Base-by-base conservation (phyloP, 2,797 vertebrate genomes). In the Helarctos malayanus region DNA sequence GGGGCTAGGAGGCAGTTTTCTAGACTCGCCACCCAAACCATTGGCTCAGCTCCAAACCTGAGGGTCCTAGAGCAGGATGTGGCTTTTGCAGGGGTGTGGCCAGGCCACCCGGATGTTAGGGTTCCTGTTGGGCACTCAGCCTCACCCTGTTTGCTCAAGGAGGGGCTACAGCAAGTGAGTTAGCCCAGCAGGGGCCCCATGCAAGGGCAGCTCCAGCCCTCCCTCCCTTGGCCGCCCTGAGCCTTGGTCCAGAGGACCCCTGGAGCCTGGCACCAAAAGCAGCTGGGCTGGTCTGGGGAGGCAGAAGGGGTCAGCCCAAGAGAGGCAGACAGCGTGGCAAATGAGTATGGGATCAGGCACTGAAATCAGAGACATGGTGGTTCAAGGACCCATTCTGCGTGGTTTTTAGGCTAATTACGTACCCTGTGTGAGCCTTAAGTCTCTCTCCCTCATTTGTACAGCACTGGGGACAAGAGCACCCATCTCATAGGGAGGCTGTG, bases 141-240 rank as follows among this genome's bases (percentile, higher is more conserved):
- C 96, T 89, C 95, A 76, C 98, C 97, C 93, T 99, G 98, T 99
- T 99, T 99, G 97, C 97, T 9, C 35, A 98, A 0, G 78, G 98
- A 98, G 98, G 23, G 98, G 94, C 97, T 80, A 21, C 2, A 79
- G 61, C 2, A 0, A 78, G 91, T 13, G 79, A 97, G 96, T 92
- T 18, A n/a, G 38, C 2, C 89, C 8, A 0, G 3, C 14, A 0
- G 29, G 59, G 85, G 14, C 12, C 97, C 93, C 91, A 96, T 94
- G 41, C 21, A 49, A 97, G 88, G 65, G 21, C 19, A 75, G 94
- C n/a, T 78, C 65, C 54, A 14, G 69, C 11, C 80, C 38, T 18
- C 35, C 45, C 19, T 68, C 47, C 38, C 14, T 27, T 6, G 9
- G 78, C 63, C 35, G 25, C 47, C 84, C 38, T 3, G 7, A 61